phyloP scores from a whole-genome alignment of 2,113 vertebrate species.

The rat (Rattus norvegicus) region GRCr8 NC_086021.1:91994001-91994500 shows the following conservation, averaged over 20 bases:
- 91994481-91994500: too few species aligned
- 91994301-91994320: background rate
- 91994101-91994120: background rate
- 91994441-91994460: too few species aligned
- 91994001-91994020: background rate
- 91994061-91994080: background rate
- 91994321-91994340: background rate
- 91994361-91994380: too few species aligned
- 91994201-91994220: background rate
- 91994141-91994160: background rate
- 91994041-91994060: background rate
- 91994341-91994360: background rate
- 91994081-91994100: background rate
- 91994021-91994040: background rate
- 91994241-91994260: background rate
- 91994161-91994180: background rate
- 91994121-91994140: background rate
- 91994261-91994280: background rate
- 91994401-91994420: too few species aligned
- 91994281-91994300: background rate
- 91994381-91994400: too few species aligned
- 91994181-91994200: background rate
- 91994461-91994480: too few species aligned
- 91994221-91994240: background rate
- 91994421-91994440: too few species aligned